These are phyloP conservation scores for Junonia oenone DNA, from an alignment of 2,888 invertebrate species.

Conservation along the genomic window DNA sequence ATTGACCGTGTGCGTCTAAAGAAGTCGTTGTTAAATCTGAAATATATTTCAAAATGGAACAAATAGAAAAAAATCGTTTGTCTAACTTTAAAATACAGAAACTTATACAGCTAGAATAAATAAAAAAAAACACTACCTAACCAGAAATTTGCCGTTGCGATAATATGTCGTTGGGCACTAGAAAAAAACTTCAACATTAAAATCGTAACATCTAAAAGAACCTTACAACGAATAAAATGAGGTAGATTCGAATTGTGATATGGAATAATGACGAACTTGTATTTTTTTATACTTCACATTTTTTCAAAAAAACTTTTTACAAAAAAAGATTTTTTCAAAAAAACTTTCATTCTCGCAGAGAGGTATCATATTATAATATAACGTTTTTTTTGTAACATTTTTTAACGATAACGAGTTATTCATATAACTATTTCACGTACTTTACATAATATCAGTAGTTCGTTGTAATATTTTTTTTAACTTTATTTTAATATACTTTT, in stretches of 20 bases:
- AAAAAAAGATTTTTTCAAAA: no score
- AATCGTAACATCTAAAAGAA: conserved; percentile 62
- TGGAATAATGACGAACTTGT: conserved; percentile 51
- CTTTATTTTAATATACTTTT: conserved; percentile 33
- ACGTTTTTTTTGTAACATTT: conserved; percentile 18
- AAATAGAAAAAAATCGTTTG: conserved; percentile 1
- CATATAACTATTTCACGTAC: conserved; percentile 16
- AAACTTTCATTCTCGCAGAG: conserved; percentile 16
- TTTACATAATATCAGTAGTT: conserved; percentile 57
- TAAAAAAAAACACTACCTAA: conserved; percentile 37
- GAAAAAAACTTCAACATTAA: conserved; percentile 43
- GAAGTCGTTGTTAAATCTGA: conserved; percentile 7
- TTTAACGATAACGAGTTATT: conserved; percentile 17
- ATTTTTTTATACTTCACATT: conserved; percentile 19
- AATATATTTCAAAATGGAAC: neutral
- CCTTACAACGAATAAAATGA: conserved; percentile 73
- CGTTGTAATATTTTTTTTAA: conserved; percentile 67
- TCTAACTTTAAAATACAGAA: conserved; percentile 3
- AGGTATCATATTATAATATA: conserved; percentile 11
- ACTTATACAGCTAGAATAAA: conserved; percentile 29
- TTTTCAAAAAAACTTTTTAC: conserved; percentile 11
- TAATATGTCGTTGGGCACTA: conserved; percentile 42
- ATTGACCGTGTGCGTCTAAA: conserved; percentile 10
- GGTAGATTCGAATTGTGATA: conserved; percentile 78
- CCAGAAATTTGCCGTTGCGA: conserved; percentile 14